A percentile compares a stretch with the other conserved stretches of the same genome.
Conservation (phyloP, 2,113 vertebrate genomes). For the Varanus komodoensis region DNA sequence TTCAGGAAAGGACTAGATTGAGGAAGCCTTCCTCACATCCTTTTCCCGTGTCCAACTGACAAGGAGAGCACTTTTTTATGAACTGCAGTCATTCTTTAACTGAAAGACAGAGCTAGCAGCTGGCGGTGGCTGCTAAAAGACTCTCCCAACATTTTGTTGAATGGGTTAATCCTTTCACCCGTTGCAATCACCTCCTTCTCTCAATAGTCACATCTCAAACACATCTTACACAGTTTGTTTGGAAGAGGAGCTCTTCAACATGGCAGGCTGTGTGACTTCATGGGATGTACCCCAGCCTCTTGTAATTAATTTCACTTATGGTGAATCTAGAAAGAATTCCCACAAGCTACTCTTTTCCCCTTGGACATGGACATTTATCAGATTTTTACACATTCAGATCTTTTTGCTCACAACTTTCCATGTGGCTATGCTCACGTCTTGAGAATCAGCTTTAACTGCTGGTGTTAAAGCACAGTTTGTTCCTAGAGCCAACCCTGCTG, state of each 20-base stretch:
- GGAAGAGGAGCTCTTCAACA: background rate
- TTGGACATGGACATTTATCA: background rate
- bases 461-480: background rate
- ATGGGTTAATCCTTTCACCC: background rate
- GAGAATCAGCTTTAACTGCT: background rate
- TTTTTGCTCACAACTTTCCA: background rate
- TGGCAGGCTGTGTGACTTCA: background rate
- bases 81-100: background rate
- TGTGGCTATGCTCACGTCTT: background rate
- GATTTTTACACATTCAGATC: background rate
- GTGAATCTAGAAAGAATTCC: background rate
- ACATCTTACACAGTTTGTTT: background rate
- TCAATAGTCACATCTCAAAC: background rate
- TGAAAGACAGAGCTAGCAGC: background rate
- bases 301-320: background rate
- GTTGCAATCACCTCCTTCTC: background rate
- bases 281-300: background rate
- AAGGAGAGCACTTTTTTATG: background rate
- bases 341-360: background rate
- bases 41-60: background rate
- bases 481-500: too few species aligned
- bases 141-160: background rate
- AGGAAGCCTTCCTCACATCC: background rate
- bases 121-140: background rate
- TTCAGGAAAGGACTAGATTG: background rate